phyloP scores from a whole-genome alignment of 2,888 invertebrate species.

The Heliconius sara region DNA sequence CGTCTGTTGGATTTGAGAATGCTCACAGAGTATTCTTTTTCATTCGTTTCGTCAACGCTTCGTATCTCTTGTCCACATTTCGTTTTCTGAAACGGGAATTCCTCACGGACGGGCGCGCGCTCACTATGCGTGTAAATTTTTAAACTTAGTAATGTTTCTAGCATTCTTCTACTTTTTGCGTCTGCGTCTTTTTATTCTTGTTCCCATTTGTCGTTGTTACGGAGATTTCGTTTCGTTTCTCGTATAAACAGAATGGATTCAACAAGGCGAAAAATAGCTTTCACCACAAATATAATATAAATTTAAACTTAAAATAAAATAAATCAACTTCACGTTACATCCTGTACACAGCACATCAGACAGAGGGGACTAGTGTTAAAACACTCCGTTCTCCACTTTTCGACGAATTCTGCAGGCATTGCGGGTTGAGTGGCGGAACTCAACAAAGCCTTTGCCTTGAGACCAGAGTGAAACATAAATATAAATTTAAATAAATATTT shows the following conservation, averaged over 20 bases:
- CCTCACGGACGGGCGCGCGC: conserved; percentile 67
- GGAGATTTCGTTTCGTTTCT: conserved; percentile 48
- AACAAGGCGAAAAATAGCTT: conserved; percentile 45
- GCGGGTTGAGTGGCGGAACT: too few relatives aligned
- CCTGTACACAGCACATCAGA: too few relatives aligned
- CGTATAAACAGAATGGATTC: conserved; percentile 32
- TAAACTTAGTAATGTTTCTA: conserved; percentile 67
- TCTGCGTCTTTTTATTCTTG: conserved; percentile 60
- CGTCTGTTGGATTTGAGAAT: conserved; percentile 80
- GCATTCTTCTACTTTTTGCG: conserved; percentile 55
- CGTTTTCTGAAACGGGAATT: conserved; percentile 58
- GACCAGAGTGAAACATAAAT: neutral
- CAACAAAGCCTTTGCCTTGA: too few relatives aligned
- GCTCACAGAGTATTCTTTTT: conserved; percentile 67
- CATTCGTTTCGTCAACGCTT: conserved; percentile 73
- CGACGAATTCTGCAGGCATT: too few relatives aligned
- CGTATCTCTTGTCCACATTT: conserved; percentile 71
- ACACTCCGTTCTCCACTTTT: too few relatives aligned
- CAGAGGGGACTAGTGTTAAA: too few relatives aligned
- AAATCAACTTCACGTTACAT: too few relatives aligned
- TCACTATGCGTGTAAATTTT: conserved; percentile 78
- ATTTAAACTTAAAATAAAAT: neutral
- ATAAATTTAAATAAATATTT: too few relatives aligned
- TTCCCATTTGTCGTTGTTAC: conserved; percentile 60
- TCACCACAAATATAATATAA: conserved; percentile 14